Evolutionary conservation across 2,888 invertebrate species (phyloP).

Genomic region (Pristionchus maxplancki): DNA sequence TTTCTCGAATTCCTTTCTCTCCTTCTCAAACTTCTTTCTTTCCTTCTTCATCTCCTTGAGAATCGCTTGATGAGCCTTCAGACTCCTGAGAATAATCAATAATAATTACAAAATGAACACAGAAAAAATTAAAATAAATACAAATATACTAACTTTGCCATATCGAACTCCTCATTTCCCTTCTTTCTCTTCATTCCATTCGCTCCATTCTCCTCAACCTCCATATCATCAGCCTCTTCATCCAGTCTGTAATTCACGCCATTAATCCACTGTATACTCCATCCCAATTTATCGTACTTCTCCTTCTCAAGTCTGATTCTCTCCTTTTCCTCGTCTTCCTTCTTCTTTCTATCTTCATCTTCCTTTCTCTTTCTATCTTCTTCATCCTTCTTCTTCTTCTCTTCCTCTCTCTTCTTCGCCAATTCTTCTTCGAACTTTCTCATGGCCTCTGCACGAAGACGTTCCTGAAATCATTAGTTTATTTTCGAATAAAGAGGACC

Average conservation of each 20-base stretch:
- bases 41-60: slow-evolving; percentile 48
- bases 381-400: slow-evolving; percentile 42
- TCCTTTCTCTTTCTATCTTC: slow-evolving; percentile 34
- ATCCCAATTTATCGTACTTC: not conserved
- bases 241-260: slow-evolving; percentile 15
- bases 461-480: not conserved
- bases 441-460: not conserved
- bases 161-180: slow-evolving; percentile 26
- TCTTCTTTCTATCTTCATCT: slow-evolving; percentile 6
- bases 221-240: slow-evolving; percentile 10
- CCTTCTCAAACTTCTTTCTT: slow-evolving; percentile 47
- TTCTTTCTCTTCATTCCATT: slow-evolving; percentile 44
- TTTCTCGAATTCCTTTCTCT: slow-evolving; percentile 45
- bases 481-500: too few species aligned
- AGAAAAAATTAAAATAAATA: not conserved
- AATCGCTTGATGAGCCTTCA: slow-evolving; percentile 41
- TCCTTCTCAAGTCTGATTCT: not conserved
- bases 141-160: slow-evolving; percentile 13
- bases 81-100: not conserved
- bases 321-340: slow-evolving; percentile 15
- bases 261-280: not conserved
- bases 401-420: slow-evolving; percentile 47
- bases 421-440: slow-evolving; percentile 43
- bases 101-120: not conserved
- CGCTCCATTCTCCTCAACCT: slow-evolving; percentile 30